Evolutionary conservation across 2,888 invertebrate species (phyloP).

Genomic region (Netelia inedita): DNA sequence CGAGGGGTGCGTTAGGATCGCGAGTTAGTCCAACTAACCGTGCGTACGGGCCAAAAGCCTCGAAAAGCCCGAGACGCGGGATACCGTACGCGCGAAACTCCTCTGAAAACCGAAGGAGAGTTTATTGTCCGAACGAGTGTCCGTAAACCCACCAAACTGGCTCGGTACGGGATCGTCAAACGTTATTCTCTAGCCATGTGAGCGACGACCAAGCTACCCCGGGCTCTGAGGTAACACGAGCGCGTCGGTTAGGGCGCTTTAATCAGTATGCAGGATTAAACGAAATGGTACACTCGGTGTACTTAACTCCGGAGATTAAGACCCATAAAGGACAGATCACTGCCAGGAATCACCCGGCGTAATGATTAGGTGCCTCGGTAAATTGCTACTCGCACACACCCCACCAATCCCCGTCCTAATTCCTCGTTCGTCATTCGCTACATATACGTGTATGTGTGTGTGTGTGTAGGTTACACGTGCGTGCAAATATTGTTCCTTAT

Average conservation of each 20-base stretch:
- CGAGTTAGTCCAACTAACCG: conserved; percentile 42
- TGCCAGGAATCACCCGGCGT: conserved; percentile 56
- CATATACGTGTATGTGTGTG: neutral
- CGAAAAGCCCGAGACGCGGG: conserved; percentile 21
- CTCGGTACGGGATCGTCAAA: conserved; percentile 27
- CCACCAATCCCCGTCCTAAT: conserved; percentile 32
- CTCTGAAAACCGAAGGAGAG: conserved; percentile 49
- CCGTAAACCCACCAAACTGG: conserved; percentile 48
- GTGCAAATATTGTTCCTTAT: conserved; percentile 7
- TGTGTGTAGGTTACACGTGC: neutral
- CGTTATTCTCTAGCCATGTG: neutral
- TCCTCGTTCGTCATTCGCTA: conserved; percentile 23
- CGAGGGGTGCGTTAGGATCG: neutral
- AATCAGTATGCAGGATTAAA: conserved; percentile 66
- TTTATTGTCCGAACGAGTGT: conserved; percentile 60
- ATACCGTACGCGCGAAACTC: conserved; percentile 19
- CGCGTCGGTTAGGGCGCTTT: conserved; percentile 10
- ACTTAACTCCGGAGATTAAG: conserved; percentile 58
- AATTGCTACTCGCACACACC: conserved; percentile 52
- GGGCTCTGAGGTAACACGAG: neutral
- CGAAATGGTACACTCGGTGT: conserved; percentile 50
- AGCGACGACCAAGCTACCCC: neutral
- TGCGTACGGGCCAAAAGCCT: conserved; percentile 4
- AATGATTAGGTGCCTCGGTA: conserved; percentile 60
- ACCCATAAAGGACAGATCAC: conserved; percentile 59